Evolutionary conservation across 2,113 vertebrate genomes (phyloP).

Genomic region (Cranoglanis bouderius): DNA sequence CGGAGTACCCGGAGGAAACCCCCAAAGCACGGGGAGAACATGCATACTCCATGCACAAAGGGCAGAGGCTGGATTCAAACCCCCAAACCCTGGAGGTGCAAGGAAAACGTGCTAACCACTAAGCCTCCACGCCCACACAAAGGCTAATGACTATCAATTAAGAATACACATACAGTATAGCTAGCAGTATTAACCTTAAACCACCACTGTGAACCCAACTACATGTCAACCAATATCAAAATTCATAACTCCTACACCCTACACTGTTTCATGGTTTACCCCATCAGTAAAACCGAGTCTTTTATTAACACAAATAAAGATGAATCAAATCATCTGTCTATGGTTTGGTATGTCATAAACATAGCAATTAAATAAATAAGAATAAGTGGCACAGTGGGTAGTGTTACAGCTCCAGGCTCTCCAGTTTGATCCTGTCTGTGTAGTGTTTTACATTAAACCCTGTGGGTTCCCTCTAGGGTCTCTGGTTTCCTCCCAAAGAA

Average conservation of each 20-base stretch:
- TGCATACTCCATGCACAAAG: no score
- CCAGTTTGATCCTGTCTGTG: background rate
- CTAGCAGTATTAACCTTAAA: background rate
- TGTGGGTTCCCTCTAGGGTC: no score
- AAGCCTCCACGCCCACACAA: no score
- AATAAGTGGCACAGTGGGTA: background rate
- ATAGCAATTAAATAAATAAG: background rate
- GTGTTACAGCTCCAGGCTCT: background rate
- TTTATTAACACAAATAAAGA: background rate
- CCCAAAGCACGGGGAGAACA: no score
- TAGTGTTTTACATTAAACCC: no score
- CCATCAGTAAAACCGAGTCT: background rate
- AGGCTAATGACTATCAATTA: background rate
- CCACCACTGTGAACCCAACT: conserved; percentile 21
- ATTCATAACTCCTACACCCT: conserved; percentile 28
- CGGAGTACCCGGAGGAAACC: no score
- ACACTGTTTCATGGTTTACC: conserved; percentile 37
- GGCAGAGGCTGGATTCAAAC: no score
- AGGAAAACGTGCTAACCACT: no score
- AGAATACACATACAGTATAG: background rate
- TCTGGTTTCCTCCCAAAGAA: no score
- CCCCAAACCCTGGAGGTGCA: no score
- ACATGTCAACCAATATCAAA: conserved; percentile 22
- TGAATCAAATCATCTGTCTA: background rate
- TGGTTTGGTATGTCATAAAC: background rate